A percentile compares a stretch with the other conserved stretches of the same genome.
phyloP scores from a whole-genome alignment of 2,888 invertebrate species.

The Boloria euphrosyne region DNA sequence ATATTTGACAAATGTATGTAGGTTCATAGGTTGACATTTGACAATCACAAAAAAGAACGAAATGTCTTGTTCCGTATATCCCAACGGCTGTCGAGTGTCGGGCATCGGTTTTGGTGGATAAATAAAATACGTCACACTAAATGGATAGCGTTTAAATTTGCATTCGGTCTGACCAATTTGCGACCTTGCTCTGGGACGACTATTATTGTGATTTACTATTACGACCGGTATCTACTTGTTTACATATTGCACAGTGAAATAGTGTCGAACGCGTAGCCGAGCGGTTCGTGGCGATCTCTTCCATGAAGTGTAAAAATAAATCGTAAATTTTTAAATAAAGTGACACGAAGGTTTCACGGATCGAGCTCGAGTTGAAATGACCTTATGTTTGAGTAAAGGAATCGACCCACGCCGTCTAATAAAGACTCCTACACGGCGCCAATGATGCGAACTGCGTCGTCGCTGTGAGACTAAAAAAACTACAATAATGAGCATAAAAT shows the following conservation, averaged over 20 bases:
- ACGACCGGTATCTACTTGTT: conserved; percentile 67
- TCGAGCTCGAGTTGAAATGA: conserved; percentile 59
- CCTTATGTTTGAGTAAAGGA: conserved; percentile 68
- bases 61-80: conserved; percentile 49
- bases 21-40: too few relatives aligned
- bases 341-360: conserved; percentile 52
- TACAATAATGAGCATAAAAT: conserved; percentile 58
- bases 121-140: conserved; percentile 64
- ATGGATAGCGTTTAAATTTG: conserved; percentile 57
- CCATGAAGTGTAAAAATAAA: conserved; percentile 52
- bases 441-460: conserved; percentile 54
- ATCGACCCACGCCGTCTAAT: conserved; percentile 74
- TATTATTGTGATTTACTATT: conserved; percentile 58
- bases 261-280: conserved; percentile 49
- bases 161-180: conserved; percentile 52
- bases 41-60: conserved; percentile 51
- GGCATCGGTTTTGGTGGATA: conserved; percentile 46
- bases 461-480: conserved; percentile 48
- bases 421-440: conserved; percentile 73
- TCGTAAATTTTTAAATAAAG: conserved; percentile 48
- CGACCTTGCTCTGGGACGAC: conserved; percentile 58
- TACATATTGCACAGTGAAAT: conserved; percentile 58
- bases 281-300: conserved; percentile 51
- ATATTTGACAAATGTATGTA: conserved; percentile 12
- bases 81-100: conserved; percentile 53